Base-by-base conservation (phyloP, 1,140 invertebrate genomes). In the Lineus longissimus region DNA sequence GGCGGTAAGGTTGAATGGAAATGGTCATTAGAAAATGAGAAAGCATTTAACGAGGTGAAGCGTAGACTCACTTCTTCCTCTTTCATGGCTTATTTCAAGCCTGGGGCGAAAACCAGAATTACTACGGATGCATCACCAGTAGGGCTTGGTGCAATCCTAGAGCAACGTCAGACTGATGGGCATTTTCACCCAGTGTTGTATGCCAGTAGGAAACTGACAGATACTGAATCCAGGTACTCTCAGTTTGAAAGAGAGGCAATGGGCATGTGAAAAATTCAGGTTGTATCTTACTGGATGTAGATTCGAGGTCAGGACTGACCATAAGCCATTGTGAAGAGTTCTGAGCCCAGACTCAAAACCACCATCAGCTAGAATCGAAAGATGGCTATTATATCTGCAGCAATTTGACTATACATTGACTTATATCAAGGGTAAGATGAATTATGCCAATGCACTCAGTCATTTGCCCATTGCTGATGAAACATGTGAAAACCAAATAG, bases 111-210 rank as follows among this genome's bases (percentile, higher is more conserved):
- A 17, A 73, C 66, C 19, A 47, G 51, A 36, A 15, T 70, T 2
- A 9, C 45, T 25, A 77, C 80, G 7, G 82, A 84, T 71, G 82
- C 81, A 0, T 79, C 75, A 55, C 81, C 81, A 15, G 75, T 79
- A 11, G 80, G 71, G 6, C 59, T 84, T 56, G 79, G 74, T n/a
- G 76, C 69, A 13, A 78, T 82, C 2, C 61, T 83, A 22, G 41
- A 73, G 1, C 55, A 73, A 45, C 9, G 4, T 4, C 47, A 51
- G 25, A 23, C 6, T 51, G 47, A 51, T n/a, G 47, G 25, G 25
- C 4, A 9, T 6, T 51, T 7, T 23, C n/a, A 51, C 6, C 47
- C 47, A 51, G 47, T 51, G 25, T 19, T 6, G 6, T 51, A 51
- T 51, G 47, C 47, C n/a, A 51, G 47, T 27, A 51, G 47, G n/a